phyloP scores from a whole-genome alignment of 2,797 vertebrate species.

The Clarias pachynema region DNA sequence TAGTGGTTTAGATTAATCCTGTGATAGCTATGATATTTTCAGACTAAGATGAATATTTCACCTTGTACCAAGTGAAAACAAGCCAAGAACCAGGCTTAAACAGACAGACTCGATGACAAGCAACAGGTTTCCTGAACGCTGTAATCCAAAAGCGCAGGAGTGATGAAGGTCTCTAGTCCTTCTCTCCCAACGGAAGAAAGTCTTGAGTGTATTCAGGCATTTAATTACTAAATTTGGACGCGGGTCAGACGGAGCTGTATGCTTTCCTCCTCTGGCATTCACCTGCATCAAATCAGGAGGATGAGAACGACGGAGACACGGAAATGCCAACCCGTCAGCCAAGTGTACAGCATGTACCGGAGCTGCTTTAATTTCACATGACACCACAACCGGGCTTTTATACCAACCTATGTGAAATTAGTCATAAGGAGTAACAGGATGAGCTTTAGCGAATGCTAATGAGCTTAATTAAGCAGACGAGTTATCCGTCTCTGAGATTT shows the following conservation, averaged over 20 bases:
- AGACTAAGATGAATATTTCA: not conserved
- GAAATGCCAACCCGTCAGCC: conserved; percentile 40
- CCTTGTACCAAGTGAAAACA: conserved; percentile 6
- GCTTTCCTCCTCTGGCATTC: conserved; percentile 39
- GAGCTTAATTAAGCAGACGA: conserved; percentile 77
- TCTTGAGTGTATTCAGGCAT: conserved; percentile 39
- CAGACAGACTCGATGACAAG: conserved; percentile 46
- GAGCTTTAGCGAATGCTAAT: conserved; percentile 76
- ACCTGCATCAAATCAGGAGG: conserved; percentile 52
- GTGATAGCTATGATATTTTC: not conserved
- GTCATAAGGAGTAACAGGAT: conserved; percentile 66
- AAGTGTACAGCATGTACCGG: not conserved
- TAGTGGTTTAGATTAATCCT: not conserved
- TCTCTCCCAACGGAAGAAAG: conserved; percentile 28
- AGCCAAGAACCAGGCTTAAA: conserved; percentile 32
- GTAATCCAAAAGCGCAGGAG: conserved; percentile 47
- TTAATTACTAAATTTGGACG: conserved; percentile 55
- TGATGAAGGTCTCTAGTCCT: conserved; percentile 34
- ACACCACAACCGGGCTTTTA: conserved; percentile 25
- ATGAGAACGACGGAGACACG: conserved; percentile 43
- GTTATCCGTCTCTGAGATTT: conserved; percentile 70
- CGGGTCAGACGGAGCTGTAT: conserved; percentile 37
- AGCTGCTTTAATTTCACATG: conserved; percentile 26
- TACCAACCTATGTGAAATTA: conserved; percentile 21
- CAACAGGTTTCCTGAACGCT: conserved; percentile 37